Base-by-base conservation (phyloP, 2,888 invertebrate genomes). In the Eilema griseolum region DNA sequence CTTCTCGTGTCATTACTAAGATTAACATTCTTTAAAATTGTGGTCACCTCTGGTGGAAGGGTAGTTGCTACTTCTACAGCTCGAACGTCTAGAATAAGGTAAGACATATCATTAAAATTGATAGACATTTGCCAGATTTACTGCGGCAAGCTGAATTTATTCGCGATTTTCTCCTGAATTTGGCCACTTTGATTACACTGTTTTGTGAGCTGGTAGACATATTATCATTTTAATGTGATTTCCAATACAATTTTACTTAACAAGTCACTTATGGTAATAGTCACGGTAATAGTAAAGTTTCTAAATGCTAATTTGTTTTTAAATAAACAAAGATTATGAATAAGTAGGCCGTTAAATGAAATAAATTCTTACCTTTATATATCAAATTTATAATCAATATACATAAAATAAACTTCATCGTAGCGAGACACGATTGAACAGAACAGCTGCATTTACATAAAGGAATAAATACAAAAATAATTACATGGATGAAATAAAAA, bases 21-120 rank as follows among this genome's bases (percentile, higher is more conserved):
- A 1, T 2, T n/a, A 14, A 61, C 16, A 65, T 64, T 57, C 7
- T 61, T 92, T 28, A 92, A 69, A 61, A 90, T 75, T 59, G 83
- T 83, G 46, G 75, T 82, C 0, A 92, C 86, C 61, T 87, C 79
- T 67, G 85, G 75, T 5, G 93, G 93, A 31, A 93, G 64, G 26
- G 85, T 76, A 11, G 93, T 93, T 0, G 87, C 89, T 41, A 89
- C 86, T 76, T 92, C 90, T 72, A 91, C 82, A 12, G 87, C 85
- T 60, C 79, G 72, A 16, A 84, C 81, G 86, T 84, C 92, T 93
- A 81, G 46, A 88, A 88, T 28, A 52, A 24, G 10, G 4, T 24
- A 59, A 59, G 26, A 2, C 56, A 57, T 57, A 4, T 56, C 11
- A n/a, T 24, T 57, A 57, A 24, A 11, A 14, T 24, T 57, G 12